phyloP scores from a whole-genome alignment of 2,888 invertebrate genomes.

The Epistrophella euchroma region DNA sequence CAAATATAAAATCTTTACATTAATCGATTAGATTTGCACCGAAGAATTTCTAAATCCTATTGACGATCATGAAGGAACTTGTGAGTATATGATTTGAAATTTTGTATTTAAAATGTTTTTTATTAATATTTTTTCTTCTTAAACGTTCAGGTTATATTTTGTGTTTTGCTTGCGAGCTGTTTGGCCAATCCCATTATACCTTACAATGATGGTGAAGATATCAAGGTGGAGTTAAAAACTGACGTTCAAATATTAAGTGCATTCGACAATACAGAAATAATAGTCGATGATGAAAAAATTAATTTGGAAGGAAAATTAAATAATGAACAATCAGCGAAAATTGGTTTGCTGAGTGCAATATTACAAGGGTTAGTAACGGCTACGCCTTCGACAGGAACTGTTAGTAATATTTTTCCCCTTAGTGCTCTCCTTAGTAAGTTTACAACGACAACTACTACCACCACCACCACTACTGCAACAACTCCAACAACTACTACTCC shows the following conservation, averaged over 20 bases:
- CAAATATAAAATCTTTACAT: neutral
- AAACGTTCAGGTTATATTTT: constrained; percentile 39
- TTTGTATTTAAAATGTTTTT: neutral
- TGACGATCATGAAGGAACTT: constrained; percentile 46
- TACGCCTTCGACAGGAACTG: neutral
- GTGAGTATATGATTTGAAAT: constrained; percentile 34
- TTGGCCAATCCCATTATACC: constrained; percentile 16
- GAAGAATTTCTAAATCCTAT: neutral
- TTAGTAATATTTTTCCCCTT: neutral
- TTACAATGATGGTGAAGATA: neutral
- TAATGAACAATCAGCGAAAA: neutral
- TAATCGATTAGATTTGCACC: neutral
- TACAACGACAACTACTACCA: neutral
- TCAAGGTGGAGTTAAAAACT: neutral
- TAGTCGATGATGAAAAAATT: neutral
- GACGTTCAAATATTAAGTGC: neutral
- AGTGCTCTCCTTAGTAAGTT: constrained; percentile 8
- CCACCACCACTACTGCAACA: constrained; percentile 49
- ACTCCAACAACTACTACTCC: constrained; percentile 39
- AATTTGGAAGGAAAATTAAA: neutral
- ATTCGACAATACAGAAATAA: neutral
- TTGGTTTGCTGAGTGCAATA: constrained; percentile 19
- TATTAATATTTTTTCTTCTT: neutral
- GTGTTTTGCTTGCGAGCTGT: constrained; percentile 24
- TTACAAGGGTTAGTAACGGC: constrained; percentile 18